A percentile compares a stretch with the other conserved stretches of the same genome.
Conservation (phyloP, 2,888 invertebrate species). For the Erpobdella octoculata region DNA sequence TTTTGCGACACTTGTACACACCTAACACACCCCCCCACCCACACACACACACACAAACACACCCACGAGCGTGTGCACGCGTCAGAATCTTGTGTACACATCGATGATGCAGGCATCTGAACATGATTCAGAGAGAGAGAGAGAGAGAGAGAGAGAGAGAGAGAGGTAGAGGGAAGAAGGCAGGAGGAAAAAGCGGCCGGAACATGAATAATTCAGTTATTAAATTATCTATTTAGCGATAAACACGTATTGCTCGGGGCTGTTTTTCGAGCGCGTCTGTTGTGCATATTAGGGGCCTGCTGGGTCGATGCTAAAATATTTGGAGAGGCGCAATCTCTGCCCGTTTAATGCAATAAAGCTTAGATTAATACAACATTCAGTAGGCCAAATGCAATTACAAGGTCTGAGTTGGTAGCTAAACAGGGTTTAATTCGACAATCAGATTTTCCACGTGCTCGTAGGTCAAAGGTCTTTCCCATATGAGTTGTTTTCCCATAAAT, state of each 20-base stretch:
- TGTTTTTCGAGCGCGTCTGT: neutral
- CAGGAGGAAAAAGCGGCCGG: too few relatives aligned
- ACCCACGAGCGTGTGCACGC: too few relatives aligned
- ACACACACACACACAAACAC: too few relatives aligned
- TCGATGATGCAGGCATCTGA: too few relatives aligned
- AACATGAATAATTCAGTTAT: conserved; percentile 16
- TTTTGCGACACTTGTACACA: too few relatives aligned
- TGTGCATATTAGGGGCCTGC: conserved; percentile 5
- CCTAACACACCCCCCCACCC: too few relatives aligned
- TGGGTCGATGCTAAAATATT: conserved; percentile 5
- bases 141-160: too few relatives aligned
- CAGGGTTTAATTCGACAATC: conserved; percentile 12
- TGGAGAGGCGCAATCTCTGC: neutral
- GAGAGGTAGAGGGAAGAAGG: too few relatives aligned
- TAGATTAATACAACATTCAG: conserved; percentile 12
- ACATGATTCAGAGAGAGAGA: too few relatives aligned
- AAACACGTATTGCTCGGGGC: conserved; percentile 17
- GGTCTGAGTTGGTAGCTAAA: conserved; percentile 8
- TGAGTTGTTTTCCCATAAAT: too few relatives aligned
- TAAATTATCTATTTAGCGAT: conserved; percentile 17
- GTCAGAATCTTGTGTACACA: too few relatives aligned
- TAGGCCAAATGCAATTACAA: neutral
- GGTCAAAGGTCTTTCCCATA: too few relatives aligned
- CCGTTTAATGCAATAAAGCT: conserved; percentile 5
- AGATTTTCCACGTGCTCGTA: neutral